Evolutionary conservation across 1,140 invertebrate species (phyloP).

Genomic region (Cyclina sinensis): DNA sequence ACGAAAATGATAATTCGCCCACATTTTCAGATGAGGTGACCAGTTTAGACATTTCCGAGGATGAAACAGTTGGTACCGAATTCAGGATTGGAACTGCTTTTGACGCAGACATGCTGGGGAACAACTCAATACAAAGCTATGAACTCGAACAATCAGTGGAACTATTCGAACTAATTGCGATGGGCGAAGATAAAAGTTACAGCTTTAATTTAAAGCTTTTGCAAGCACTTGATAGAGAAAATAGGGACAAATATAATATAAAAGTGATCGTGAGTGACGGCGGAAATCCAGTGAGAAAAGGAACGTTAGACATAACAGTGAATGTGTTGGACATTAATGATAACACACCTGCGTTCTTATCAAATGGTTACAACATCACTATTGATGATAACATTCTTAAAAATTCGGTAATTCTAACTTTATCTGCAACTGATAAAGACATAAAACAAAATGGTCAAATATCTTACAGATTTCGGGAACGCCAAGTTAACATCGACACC

Average conservation of each 20-base stretch:
- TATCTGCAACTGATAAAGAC: constrained; percentile 72
- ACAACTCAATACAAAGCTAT: constrained; percentile 54
- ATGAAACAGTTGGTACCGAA: constrained; percentile 22
- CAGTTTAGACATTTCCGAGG: constrained; percentile 53
- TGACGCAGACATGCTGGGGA: constrained; percentile 59
- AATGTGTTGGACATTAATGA: constrained; percentile 96
- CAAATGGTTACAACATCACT: constrained; percentile 86
- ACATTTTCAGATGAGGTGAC: constrained; percentile 29
- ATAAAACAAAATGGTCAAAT: constrained; percentile 68
- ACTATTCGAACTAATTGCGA: constrained; percentile 32
- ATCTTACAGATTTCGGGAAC: constrained; percentile 53
- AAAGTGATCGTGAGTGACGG: constrained; percentile 45
- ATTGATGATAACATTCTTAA: constrained; percentile 44
- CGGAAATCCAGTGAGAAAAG: constrained; percentile 86
- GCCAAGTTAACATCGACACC: constrained; percentile 43
- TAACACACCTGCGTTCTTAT: constrained; percentile 97
- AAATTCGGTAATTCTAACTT: constrained; percentile 48
- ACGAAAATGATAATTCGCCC: constrained; percentile 67
- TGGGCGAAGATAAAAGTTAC: background rate
- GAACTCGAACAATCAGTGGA: constrained; percentile 11
- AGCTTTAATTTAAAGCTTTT: constrained; percentile 41
- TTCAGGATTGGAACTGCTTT: constrained; percentile 54
- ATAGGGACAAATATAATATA: constrained; percentile 21
- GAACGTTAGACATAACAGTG: constrained; percentile 91
- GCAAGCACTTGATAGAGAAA: constrained; percentile 51